A percentile compares a stretch with the other conserved stretches of the same genome.
phyloP scores from a whole-genome alignment of 1,140 invertebrate species.

The Calliopsis andreniformis region DNA sequence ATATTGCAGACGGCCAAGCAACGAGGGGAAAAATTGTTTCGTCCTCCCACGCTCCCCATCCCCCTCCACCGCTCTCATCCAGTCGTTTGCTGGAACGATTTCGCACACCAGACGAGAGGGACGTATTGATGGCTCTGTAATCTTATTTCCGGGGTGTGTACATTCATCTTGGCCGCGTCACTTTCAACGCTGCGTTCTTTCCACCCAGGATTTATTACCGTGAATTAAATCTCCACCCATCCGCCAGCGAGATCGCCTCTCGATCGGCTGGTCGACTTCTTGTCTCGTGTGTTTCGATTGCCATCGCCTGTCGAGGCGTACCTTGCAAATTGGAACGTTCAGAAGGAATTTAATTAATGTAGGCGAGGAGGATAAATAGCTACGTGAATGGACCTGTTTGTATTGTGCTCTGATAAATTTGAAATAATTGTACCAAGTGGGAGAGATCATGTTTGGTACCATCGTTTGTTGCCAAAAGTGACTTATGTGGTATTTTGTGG shows the following conservation, averaged over 20 bases:
- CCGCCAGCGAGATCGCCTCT: background rate
- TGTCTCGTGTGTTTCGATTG: background rate
- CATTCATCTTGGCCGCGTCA: constrained; percentile 46
- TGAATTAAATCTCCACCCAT: constrained; percentile 20
- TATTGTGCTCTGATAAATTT: too few relatives aligned
- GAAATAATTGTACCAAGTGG: too few relatives aligned
- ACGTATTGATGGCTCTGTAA: constrained; percentile 46
- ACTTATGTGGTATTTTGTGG: too few relatives aligned
- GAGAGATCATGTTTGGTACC: too few relatives aligned
- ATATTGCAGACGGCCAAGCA: constrained; percentile 60
- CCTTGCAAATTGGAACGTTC: background rate
- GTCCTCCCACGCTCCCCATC: constrained; percentile 24
- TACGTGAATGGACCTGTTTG: background rate
- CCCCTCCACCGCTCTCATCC: background rate
- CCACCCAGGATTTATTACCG: constrained; percentile 38
- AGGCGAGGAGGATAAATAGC: too few relatives aligned
- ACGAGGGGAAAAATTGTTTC: constrained; percentile 63
- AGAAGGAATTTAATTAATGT: background rate
- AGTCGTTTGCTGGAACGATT: constrained; percentile 9
- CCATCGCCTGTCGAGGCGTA: background rate
- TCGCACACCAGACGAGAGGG: background rate
- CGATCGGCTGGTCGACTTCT: background rate
- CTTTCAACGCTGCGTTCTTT: constrained; percentile 3
- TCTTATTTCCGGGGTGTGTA: constrained; percentile 41
- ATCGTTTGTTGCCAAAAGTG: too few relatives aligned